Conservation (phyloP, 53 echinoderm and acorn worm species). For the Apostichopus leukothele region DNA sequence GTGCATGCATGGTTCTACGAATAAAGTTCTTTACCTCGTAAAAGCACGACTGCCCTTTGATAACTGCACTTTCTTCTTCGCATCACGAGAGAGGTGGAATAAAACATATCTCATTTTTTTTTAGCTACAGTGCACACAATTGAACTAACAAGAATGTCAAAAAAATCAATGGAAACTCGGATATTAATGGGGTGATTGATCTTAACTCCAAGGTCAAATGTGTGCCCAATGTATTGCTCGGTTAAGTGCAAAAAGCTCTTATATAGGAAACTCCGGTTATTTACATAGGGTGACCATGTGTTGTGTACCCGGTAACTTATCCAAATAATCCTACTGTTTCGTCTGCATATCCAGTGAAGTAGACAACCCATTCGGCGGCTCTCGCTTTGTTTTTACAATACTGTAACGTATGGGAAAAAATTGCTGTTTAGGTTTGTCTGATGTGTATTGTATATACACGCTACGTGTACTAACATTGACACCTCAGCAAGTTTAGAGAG, state of each 20-base stretch:
- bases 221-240: constrained; percentile 14
- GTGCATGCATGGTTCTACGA: not conserved
- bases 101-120: no score
- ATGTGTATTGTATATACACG: constrained; percentile 6
- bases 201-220: constrained; percentile 36
- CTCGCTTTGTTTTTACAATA: constrained; percentile 19
- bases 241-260: constrained; percentile 2
- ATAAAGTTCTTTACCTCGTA: not conserved
- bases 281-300: constrained; percentile 40
- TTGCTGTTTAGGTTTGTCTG: not conserved
- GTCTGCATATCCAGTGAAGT: constrained; percentile 8
- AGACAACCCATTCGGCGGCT: not conserved
- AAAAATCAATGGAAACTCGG: not conserved
- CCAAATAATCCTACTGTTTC: constrained; percentile 31
- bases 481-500: constrained; percentile 14
- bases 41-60: not conserved
- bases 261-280: constrained; percentile 10
- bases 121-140: no score
- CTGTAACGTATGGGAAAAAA: constrained; percentile 18
- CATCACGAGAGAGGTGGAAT: not conserved
- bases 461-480: not conserved
- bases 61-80: not conserved
- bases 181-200: constrained; percentile 3
- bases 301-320: constrained; percentile 23
- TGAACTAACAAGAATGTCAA: not conserved